Evolutionary conservation across 2,888 invertebrate genomes (phyloP).

Genomic region (Glyphotaelius pellucidus): DNA sequence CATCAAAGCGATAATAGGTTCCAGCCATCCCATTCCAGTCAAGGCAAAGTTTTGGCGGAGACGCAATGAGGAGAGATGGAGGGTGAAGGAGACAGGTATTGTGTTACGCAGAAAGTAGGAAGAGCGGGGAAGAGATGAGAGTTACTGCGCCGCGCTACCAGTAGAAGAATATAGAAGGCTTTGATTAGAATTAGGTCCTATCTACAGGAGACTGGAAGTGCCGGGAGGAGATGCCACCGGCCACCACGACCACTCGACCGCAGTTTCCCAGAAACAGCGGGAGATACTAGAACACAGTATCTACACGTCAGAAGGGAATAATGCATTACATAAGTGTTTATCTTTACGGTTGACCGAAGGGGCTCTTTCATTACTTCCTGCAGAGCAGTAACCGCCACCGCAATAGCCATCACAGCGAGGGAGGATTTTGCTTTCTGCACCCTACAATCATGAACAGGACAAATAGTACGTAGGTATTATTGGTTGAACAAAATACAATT

Average conservation of each 20-base stretch:
- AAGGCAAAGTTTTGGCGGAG: neutral
- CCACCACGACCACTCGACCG: neutral
- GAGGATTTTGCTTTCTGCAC: neutral
- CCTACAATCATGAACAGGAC: neutral
- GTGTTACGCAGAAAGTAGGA: constrained; percentile 44
- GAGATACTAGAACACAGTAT: neutral
- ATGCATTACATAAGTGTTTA: constrained; percentile 23
- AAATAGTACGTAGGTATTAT: neutral
- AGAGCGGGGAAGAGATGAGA: constrained; percentile 40
- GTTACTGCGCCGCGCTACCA: neutral
- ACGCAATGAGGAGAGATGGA: neutral
- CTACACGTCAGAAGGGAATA: neutral
- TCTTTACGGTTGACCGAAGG: neutral
- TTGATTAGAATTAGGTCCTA: neutral
- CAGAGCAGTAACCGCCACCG: neutral
- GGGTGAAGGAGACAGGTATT: constrained; percentile 8
- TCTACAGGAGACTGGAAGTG: neutral
- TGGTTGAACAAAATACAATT: too few species aligned
- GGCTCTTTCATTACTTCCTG: neutral
- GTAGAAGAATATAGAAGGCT: neutral
- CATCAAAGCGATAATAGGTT: neutral
- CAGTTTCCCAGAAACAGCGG: neutral
- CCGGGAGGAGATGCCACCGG: neutral
- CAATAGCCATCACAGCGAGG: neutral
- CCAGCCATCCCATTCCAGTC: neutral